Conservation (phyloP, 1,140 invertebrate genomes). For the Dendroctonus valens region DNA sequence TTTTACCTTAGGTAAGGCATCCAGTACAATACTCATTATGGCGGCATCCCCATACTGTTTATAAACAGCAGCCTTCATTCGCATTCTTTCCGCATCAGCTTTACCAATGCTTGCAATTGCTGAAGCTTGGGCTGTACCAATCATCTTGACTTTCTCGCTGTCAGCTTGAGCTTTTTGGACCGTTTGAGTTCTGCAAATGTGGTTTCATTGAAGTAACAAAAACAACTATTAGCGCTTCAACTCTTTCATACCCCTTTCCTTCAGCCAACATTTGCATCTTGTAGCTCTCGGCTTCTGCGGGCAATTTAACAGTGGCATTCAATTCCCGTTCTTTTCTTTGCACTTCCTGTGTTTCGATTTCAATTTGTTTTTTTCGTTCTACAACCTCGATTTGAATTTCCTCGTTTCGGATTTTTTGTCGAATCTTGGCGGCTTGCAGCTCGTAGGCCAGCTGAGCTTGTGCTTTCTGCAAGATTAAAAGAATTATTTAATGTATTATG, state of each 20-base stretch:
- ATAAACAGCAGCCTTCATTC: slow-evolving; percentile 89
- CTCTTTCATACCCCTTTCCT: slow-evolving; percentile 78
- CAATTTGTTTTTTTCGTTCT: slow-evolving; percentile 89
- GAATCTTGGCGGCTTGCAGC: slow-evolving; percentile 92
- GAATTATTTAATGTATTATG: neutral
- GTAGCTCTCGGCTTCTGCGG: slow-evolving; percentile 92
- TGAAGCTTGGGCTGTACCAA: slow-evolving; percentile 87
- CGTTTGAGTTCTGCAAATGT: slow-evolving; percentile 71
- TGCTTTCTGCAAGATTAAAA: slow-evolving; percentile 71
- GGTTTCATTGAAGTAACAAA: slow-evolving; percentile 4
- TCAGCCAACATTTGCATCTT: slow-evolving; percentile 87
- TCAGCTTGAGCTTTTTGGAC: slow-evolving; percentile 89
- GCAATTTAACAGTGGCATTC: slow-evolving; percentile 84
- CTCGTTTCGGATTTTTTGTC: slow-evolving; percentile 92
- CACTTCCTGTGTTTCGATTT: slow-evolving; percentile 94
- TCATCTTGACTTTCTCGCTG: slow-evolving; percentile 83
- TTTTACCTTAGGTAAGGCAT: slow-evolving; percentile 87
- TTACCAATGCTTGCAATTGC: slow-evolving; percentile 86
- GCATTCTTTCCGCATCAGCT: slow-evolving; percentile 93
- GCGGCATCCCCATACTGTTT: slow-evolving; percentile 96
- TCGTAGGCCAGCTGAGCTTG: slow-evolving; percentile 95
- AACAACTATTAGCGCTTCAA: neutral
- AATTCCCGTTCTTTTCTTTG: slow-evolving; percentile 90
- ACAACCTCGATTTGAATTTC: slow-evolving; percentile 97
- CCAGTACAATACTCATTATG: slow-evolving; percentile 86